A percentile compares a stretch with the other conserved stretches of the same genome.
These are phyloP conservation scores for Pseudomyrmex concolor DNA, from an alignment of 1,140 invertebrate genomes.

Conservation along the genomic window DNA sequence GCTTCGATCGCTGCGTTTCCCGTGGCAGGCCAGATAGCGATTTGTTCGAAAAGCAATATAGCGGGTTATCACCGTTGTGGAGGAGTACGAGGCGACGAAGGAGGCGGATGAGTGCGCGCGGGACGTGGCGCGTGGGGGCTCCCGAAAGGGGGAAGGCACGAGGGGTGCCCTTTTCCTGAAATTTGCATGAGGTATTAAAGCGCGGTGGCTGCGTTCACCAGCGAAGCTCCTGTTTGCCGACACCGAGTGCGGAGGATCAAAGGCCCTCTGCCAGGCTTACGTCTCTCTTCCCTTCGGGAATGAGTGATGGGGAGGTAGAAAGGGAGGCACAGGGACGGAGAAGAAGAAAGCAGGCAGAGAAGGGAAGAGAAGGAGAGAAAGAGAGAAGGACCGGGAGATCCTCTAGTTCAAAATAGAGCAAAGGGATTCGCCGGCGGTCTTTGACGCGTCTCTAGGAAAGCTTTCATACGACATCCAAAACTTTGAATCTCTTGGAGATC, in stretches of 20 bases:
- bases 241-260: slow-evolving; percentile 84
- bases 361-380: neutral
- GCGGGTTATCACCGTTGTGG: slow-evolving; percentile 74
- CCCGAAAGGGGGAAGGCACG: slow-evolving; percentile 53
- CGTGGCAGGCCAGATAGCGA: slow-evolving; percentile 81
- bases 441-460: slow-evolving; percentile 43
- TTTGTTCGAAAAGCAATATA: slow-evolving; percentile 85
- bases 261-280: slow-evolving; percentile 78
- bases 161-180: slow-evolving; percentile 80
- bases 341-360: neutral
- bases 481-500: slow-evolving; percentile 60
- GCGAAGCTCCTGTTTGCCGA: slow-evolving; percentile 83
- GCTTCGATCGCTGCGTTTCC: slow-evolving; percentile 67
- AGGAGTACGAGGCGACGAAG: slow-evolving; percentile 72
- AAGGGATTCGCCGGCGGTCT: slow-evolving; percentile 41
- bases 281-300: slow-evolving; percentile 60
- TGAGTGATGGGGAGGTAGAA: slow-evolving; percentile 53
- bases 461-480: slow-evolving; percentile 55
- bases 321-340: slow-evolving; percentile 10
- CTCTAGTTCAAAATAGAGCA: slow-evolving; percentile 49
- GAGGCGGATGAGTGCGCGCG: slow-evolving; percentile 63
- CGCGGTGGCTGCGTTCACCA: slow-evolving; percentile 82
- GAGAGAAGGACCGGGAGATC: slow-evolving; percentile 12
- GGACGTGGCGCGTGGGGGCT: slow-evolving; percentile 58
- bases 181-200: slow-evolving; percentile 86